Conservation (phyloP, 64 coral and sea anemone genomes). For the Dendronephthya gigantea region DNA sequence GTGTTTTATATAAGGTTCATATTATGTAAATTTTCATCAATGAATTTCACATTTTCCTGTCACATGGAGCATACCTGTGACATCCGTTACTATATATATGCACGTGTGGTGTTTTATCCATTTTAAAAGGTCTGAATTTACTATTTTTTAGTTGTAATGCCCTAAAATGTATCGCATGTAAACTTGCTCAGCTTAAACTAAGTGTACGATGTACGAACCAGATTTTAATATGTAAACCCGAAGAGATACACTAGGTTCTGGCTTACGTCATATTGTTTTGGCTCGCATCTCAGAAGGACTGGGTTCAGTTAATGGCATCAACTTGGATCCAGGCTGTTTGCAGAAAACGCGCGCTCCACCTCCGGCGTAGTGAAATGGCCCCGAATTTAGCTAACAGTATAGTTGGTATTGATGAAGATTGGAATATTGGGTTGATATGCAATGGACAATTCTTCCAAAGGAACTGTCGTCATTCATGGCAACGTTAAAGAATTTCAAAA, state of each 20-base stretch:
- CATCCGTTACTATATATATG: not conserved
- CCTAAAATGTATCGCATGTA: not conserved
- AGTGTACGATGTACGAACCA: not conserved
- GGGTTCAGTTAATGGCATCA: not conserved
- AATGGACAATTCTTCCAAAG: too few relatives aligned
- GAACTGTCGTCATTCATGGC: too few relatives aligned
- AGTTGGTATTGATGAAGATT: too few relatives aligned
- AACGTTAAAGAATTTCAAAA: not conserved
- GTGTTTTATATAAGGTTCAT: too few relatives aligned
- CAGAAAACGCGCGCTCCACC: too few relatives aligned
- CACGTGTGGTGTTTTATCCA: not conserved
- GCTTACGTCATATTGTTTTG: not conserved
- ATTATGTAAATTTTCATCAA: too few relatives aligned
- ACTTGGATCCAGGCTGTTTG: not conserved
- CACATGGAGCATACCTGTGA: too few relatives aligned
- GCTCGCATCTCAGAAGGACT: not conserved
- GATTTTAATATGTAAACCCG: not conserved
- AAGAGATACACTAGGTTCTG: not conserved
- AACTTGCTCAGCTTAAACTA: not conserved
- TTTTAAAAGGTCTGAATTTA: not conserved
- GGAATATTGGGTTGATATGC: too few relatives aligned
- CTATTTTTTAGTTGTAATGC: not conserved
- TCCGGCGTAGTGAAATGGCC: too few relatives aligned
- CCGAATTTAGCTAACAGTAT: too few relatives aligned
- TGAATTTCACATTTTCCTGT: too few relatives aligned